phyloP scores from a whole-genome alignment of 2,113 vertebrate genomes.

The Carlito syrichta region DNA sequence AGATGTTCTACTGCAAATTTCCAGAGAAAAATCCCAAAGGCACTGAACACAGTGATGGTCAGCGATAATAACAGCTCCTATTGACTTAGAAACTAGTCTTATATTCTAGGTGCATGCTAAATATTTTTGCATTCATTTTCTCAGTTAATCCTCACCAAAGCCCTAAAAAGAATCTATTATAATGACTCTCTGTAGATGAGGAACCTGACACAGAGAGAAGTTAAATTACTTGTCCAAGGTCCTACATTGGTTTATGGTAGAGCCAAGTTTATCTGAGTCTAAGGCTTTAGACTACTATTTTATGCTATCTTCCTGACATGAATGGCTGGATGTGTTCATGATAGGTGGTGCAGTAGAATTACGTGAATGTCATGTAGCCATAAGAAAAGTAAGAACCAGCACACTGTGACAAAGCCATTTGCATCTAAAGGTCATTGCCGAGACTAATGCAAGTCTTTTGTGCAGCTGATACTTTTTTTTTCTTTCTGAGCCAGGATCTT shows the following conservation, averaged over 20 bases:
- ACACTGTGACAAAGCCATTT: constrained; percentile 28
- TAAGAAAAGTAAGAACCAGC: neutral
- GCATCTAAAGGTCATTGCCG: constrained; percentile 45
- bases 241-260: neutral
- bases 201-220: neutral
- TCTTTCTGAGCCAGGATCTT: no score
- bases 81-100: no score
- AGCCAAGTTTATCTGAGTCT: neutral
- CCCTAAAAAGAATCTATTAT: neutral
- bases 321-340: no score
- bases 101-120: neutral
- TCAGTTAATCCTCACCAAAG: neutral
- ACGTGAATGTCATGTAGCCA: neutral
- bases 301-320: neutral
- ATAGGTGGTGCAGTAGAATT: neutral
- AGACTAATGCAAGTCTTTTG: neutral
- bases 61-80: no score
- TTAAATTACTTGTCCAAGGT: neutral
- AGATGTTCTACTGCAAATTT: neutral
- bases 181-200: neutral
- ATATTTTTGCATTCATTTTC: neutral
- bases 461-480: no score
- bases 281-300: neutral
- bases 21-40: neutral
- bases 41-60: neutral